Evolutionary conservation across 2,797 vertebrate species (phyloP), one percentile per base, ranked within the genome.

Genomic region (Echeneis naucrates): DNA sequence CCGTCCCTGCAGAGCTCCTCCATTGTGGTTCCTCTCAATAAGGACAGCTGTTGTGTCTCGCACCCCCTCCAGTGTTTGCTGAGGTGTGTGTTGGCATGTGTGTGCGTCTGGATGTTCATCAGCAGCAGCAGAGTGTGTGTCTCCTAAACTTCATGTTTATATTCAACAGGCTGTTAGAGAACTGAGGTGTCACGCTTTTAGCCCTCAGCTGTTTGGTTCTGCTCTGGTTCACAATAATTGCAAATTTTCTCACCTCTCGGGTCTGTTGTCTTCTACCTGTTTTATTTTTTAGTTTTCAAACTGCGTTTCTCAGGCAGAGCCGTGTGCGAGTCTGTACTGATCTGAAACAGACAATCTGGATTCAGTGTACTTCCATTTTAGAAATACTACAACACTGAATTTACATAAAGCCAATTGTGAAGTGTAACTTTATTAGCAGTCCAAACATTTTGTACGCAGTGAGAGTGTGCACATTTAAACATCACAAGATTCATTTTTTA

Each of bases 21-120:
- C 69, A 85, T 90, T 91, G 89, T 90, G 55, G 47, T 55, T 64
- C 48, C 35, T 73, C 53, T 88, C 8, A 65, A 71, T 30, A 86
- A 75, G 87, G 81, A 80, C 90, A 92, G 91, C 89, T 91, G 92
- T 86, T 84, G 75, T 64, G 75, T 84, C 75, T 70, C 35, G 16
- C 81, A 30, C 63, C 75, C 54, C 67, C 59, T 54, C 63, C 56
- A 51, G 60, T 23, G 66, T n/a, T 50, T 42, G 30, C 33, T 62
- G 57, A 21, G 24, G 3, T 80, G 65, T 74, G 61, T 60, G 60
- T 52, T 50, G 73, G 84, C 69, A 68, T 86, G 76, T 27, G 35
- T 47, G 35, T 47, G 69, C 23, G 13, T 68, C 17, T 70, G 50
- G 27, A 56, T 72, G 75, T 63, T 63, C 27, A 45, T 65, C 26